Conservation (phyloP, 2,888 invertebrate species). For the Drosophila villosipedis region DNA sequence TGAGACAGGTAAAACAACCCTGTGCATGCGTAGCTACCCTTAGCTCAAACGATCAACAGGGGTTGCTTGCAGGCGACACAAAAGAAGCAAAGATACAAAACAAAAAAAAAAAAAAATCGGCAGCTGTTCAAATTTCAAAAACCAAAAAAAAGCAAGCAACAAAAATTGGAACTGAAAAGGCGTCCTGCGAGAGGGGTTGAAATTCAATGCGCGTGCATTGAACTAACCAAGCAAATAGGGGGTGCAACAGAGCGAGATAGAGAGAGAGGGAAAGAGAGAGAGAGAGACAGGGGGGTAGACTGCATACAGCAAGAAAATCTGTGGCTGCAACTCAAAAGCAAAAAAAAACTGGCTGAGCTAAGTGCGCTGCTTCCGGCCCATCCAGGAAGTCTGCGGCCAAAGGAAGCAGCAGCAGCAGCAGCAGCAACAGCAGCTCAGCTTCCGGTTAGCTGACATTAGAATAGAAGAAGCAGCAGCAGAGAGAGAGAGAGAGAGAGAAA, state of each 20-base stretch:
- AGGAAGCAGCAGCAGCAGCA: conserved; percentile 56
- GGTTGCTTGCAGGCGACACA: conserved; percentile 44
- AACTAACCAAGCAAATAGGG: conserved; percentile 29
- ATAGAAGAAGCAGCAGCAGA: conserved; percentile 7
- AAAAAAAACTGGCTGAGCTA: conserved; percentile 36
- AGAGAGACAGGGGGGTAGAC: conserved; percentile 9
- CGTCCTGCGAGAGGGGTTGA: conserved; percentile 67
- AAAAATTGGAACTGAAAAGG: conserved; percentile 39
- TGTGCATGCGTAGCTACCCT: conserved; percentile 47
- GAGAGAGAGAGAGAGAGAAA: not conserved
- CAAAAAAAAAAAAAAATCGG: conserved; percentile 43
- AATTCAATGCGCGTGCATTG: conserved; percentile 69
- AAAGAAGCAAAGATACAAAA: not conserved
- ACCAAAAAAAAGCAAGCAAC: conserved; percentile 32
- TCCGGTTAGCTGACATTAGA: conserved; percentile 62
- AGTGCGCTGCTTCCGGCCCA: conserved; percentile 61
- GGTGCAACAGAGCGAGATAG: conserved; percentile 7
- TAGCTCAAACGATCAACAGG: conserved; percentile 61
- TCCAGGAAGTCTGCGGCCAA: conserved; percentile 60
- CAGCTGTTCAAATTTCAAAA: conserved; percentile 81
- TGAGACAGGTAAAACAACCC: conserved; percentile 68
- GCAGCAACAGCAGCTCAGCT: conserved; percentile 48
- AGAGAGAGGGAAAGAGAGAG: not conserved
- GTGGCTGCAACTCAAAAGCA: conserved; percentile 40
- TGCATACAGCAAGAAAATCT: conserved; percentile 62